Percentiles rank a stretch among this genome's conserved stretches.
These are phyloP conservation scores for Ctenopoma kingsleyae DNA, from an alignment of 2,797 vertebrate genomes.

Conservation along the genomic window DNA sequence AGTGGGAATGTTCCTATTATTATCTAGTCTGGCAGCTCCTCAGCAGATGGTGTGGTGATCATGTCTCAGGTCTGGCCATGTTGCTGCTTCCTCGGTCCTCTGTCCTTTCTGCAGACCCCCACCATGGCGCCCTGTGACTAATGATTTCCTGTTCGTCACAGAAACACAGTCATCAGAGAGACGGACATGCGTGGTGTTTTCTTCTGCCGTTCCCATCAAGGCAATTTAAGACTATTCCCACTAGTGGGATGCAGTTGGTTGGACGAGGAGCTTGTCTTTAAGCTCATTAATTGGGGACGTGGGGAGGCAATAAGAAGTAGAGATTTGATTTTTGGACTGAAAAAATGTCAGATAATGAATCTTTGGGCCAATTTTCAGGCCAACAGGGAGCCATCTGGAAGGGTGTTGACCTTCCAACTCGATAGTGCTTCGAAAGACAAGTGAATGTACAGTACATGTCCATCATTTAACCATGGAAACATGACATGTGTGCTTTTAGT, in stretches of 20 bases:
- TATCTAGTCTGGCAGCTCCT: slow-evolving; percentile 63
- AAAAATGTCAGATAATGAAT: slow-evolving; percentile 37
- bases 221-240: slow-evolving; percentile 61
- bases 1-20: slow-evolving; percentile 57
- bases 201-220: slow-evolving; percentile 53
- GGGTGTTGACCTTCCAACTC: slow-evolving; percentile 46
- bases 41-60: slow-evolving; percentile 75
- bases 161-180: slow-evolving; percentile 73
- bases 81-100: slow-evolving; percentile 65
- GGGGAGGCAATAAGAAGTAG: slow-evolving; percentile 8
- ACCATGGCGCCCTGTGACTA: slow-evolving; percentile 72
- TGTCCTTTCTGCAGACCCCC: slow-evolving; percentile 68
- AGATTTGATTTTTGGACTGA: slow-evolving; percentile 44
- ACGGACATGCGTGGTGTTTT: slow-evolving; percentile 42
- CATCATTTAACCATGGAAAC: slow-evolving; percentile 20
- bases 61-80: slow-evolving; percentile 66
- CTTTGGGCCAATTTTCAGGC: slow-evolving; percentile 19
- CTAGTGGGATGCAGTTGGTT: slow-evolving; percentile 50
- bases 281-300: slow-evolving; percentile 48
- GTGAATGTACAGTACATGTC: slow-evolving; percentile 16
- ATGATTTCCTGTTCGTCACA: slow-evolving; percentile 80
- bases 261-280: slow-evolving; percentile 50
- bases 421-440: slow-evolving; percentile 7
- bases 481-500: slow-evolving; percentile 24
- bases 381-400: slow-evolving; percentile 12